Base-by-base conservation (phyloP, 2,888 invertebrate genomes). In the Apotomis capreana region DNA sequence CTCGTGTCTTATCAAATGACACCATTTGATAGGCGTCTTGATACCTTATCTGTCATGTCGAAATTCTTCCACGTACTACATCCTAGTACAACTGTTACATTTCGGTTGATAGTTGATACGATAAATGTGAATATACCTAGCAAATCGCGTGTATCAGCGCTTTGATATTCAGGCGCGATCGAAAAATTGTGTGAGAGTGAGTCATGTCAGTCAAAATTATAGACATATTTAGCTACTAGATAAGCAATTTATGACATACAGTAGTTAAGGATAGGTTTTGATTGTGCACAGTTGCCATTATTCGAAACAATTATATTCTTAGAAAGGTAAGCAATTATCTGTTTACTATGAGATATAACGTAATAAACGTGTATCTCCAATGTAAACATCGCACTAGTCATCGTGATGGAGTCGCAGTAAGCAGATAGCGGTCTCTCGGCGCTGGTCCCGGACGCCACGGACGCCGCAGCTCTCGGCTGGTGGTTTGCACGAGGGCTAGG, bases 31-130 rank as follows among this genome's bases (percentile, higher is more conserved):
- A 92, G 76, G 89, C 82, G 87, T 81, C 88, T 87, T 80, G 82
- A 85, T 82, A 84, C 85, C 87, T 92, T 92, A 92, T 92, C 91
- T 90, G 84, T 84, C 84, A 85, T 92, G 92, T 92, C 89, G 91
- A 92, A 93, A 93, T 92, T 91, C 89, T 90, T 91, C 88, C 91
- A 91, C 90, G 88, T 90, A 89, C 86, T 85, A 84, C 85, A 86
- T 77, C 78, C 76, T 76, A 76, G 76, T 73, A 55, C 49, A 58
- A 52, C 26, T 59, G 10, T 40, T 36, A 63, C n/a, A 40, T 52
- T 49, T 61, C 55, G 6, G 69, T 68, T 77, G 74, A 10, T 54
- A 63, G 69, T 68, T 77, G 74, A 10, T 54, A 63, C 40, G 26
- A 65, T n/a, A 26, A 65, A 46, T 46, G 26, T 36, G 5, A 57